phyloP scores from a whole-genome alignment of 35 echinoderm and acorn worm genomes.

The Anneissia japonica region DNA sequence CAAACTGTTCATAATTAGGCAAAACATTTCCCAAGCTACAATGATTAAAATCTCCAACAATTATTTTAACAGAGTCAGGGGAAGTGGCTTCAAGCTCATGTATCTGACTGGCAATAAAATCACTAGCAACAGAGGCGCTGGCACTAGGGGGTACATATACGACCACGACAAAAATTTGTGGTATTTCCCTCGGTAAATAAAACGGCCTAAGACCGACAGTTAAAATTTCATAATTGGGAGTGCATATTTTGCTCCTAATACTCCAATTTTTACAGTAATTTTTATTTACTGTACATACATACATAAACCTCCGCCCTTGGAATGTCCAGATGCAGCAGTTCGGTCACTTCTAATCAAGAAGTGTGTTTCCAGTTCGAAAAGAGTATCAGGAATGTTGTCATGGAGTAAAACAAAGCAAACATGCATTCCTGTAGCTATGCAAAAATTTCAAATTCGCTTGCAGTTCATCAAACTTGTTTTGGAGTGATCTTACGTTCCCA shows the following conservation, averaged over 20 bases:
- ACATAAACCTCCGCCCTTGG: slow-evolving; percentile 16
- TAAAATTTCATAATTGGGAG: slow-evolving; percentile 32
- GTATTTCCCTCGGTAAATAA: slow-evolving; percentile 32
- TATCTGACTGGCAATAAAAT: neutral
- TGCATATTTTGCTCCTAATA: slow-evolving; percentile 13
- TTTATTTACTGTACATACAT: slow-evolving; percentile 16
- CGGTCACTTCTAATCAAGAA: slow-evolving; percentile 15
- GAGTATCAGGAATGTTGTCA: slow-evolving; percentile 28
- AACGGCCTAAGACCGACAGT: slow-evolving; percentile 14
- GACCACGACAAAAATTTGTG: slow-evolving; percentile 23
- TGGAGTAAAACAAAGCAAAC: slow-evolving; percentile 7
- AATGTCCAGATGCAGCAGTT: slow-evolving; percentile 20
- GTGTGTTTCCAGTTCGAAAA: neutral
- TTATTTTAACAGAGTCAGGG: slow-evolving; percentile 16
- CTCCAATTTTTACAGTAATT: slow-evolving; percentile 25
- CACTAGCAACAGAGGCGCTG: neutral
- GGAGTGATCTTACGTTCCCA: slow-evolving; percentile 52
- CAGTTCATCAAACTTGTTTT: slow-evolving; percentile 21
- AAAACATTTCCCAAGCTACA: slow-evolving; percentile 5
- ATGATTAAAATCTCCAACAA: slow-evolving; percentile 14
- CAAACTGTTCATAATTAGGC: slow-evolving; percentile 11
- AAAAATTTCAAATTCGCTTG: too few relatives aligned
- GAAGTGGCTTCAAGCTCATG: neutral
- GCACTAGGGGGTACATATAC: slow-evolving; percentile 38
- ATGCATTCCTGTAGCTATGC: too few relatives aligned